Conservation (phyloP, 2,797 vertebrate genomes). For the Florisuga fusca region DNA sequence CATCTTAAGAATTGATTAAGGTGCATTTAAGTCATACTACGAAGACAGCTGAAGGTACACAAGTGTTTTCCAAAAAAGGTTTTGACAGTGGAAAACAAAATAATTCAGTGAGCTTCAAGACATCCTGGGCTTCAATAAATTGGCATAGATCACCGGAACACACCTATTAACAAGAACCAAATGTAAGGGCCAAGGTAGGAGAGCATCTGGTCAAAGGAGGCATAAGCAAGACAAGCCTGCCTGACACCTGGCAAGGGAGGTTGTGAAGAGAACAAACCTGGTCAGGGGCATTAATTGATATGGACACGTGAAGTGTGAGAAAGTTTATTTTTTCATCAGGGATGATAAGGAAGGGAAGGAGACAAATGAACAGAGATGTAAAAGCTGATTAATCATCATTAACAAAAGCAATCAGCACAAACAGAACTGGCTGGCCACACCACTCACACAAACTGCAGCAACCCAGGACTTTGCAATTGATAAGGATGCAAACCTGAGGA, state of each 20-base stretch:
- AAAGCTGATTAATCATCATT: neutral
- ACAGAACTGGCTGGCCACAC: neutral
- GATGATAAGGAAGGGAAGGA: neutral
- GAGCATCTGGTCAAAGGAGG: neutral
- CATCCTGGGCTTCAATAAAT: neutral
- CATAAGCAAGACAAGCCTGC: neutral
- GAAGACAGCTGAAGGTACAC: neutral
- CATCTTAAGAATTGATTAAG: neutral
- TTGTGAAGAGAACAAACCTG: neutral
- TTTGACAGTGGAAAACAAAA: neutral
- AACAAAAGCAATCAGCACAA: neutral
- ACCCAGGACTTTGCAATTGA: neutral
- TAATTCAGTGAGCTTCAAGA: neutral
- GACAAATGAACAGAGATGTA: neutral
- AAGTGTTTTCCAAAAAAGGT: neutral
- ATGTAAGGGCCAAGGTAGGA: neutral
- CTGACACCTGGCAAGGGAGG: neutral
- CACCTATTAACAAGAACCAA: fast-evolving
- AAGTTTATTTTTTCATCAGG: neutral
- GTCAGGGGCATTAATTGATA: neutral
- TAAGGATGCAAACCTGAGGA: neutral
- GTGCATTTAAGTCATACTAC: neutral
- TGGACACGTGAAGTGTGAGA: neutral
- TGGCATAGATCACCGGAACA: neutral
- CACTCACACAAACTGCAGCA: neutral